Conservation (phyloP, 1,140 invertebrate genomes). For the Macrostomum lignano region DNA sequence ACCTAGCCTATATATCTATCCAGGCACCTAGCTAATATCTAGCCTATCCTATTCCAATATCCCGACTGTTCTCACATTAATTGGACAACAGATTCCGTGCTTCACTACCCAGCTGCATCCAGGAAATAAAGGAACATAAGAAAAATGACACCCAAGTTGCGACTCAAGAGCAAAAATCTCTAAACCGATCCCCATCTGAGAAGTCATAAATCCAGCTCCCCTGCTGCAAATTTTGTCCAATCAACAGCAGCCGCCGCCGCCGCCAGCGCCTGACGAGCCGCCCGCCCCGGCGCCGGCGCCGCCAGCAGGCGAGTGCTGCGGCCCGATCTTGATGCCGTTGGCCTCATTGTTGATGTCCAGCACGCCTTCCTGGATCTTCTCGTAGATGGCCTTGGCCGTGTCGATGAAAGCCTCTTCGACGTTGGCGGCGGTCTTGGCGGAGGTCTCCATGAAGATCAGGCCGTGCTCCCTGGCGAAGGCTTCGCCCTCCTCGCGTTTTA, state of each 20-base stretch:
- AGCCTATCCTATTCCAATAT: too few species aligned
- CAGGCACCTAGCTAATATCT: too few species aligned
- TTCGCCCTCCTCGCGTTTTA: conserved; percentile 92
- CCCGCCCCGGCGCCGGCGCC: conserved; percentile 13
- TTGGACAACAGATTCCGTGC: too few species aligned
- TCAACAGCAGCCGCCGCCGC: conserved; percentile 1
- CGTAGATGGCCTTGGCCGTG: conserved; percentile 93
- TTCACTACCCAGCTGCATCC: too few species aligned
- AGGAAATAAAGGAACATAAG: too few species aligned
- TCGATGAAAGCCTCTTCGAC: conserved; percentile 97
- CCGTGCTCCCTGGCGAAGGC: conserved; percentile 94
- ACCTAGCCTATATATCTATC: too few species aligned
- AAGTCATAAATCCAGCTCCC: too few species aligned
- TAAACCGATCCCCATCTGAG: too few species aligned
- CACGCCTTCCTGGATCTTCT: conserved; percentile 4
- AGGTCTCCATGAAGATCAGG: conserved; percentile 97
- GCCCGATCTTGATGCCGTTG: conserved; percentile 95
- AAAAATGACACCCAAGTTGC: too few species aligned
- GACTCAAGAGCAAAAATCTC: too few species aligned
- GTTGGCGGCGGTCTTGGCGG: conserved; percentile 92
- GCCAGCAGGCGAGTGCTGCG: conserved; percentile 72
- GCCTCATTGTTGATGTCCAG: conserved; percentile 17
- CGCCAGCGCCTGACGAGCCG: too few species aligned
- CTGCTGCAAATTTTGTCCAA: background rate
- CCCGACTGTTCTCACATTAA: too few species aligned